Base-by-base conservation (phyloP, 1,140 invertebrate species). In the Mya arenaria region DNA sequence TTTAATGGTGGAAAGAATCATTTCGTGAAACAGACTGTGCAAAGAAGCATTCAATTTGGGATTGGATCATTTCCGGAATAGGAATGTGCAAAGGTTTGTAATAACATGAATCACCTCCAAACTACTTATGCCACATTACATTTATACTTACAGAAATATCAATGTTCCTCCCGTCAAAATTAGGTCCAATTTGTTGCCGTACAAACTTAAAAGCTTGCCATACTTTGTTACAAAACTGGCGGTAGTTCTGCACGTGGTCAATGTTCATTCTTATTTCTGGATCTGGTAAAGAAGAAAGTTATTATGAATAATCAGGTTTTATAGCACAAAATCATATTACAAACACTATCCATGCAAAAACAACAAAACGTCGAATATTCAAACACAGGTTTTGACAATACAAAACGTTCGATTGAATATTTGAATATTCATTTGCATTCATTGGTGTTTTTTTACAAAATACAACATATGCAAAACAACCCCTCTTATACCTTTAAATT, bases 401-500 rank as follows among this genome's bases (percentile, higher is more conserved):
- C n/a, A n/a, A n/a, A n/a, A n/a, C n/a, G n/a, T n/a, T n/a, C n/a
- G n/a, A n/a, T n/a, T n/a, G n/a, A n/a, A n/a, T n/a, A n/a, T n/a
- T n/a, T n/a, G n/a, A n/a, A n/a, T n/a, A n/a, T n/a, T n/a, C n/a
- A n/a, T n/a, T n/a, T n/a, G n/a, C n/a, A n/a, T n/a, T n/a, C n/a
- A n/a, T n/a, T n/a, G n/a, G n/a, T n/a, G n/a, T n/a, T n/a, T n/a
- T n/a, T n/a, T n/a, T n/a, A n/a, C n/a, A n/a, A n/a, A n/a, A n/a
- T n/a, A n/a, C n/a, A n/a, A n/a, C n/a, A n/a, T n/a, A n/a, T n/a
- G n/a, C n/a, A n/a, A n/a, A n/a, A n/a, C n/a, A n/a, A n/a, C n/a
- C n/a, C n/a, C n/a, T n/a, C n/a, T n/a, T 65, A 15, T 89, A 96
- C 96, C 97, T 94, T 98, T 97, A 32, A 96, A 96, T 89, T 98